Conservation (phyloP, 2,888 invertebrate species). For the Zaprionus bogoriensis region DNA sequence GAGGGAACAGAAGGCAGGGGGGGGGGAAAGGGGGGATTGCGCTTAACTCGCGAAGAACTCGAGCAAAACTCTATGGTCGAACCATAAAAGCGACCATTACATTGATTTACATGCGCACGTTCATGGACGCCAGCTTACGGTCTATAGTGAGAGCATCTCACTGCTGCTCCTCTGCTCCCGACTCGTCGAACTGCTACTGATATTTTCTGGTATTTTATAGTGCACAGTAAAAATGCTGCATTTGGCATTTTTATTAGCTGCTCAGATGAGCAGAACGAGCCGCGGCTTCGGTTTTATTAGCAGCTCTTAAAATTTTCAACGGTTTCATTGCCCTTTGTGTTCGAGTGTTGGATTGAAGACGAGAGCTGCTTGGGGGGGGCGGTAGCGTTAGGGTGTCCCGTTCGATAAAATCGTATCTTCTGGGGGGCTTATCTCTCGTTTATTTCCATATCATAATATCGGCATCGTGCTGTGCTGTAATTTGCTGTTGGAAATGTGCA, state of each 20-base stretch:
- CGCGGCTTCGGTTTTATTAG: slow-evolving; percentile 50
- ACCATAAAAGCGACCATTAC: slow-evolving; percentile 59
- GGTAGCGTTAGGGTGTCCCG: background rate
- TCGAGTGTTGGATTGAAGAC: background rate
- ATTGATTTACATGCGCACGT: slow-evolving; percentile 66
- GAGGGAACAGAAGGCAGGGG: background rate
- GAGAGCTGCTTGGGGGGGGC: background rate
- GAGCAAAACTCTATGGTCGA: slow-evolving; percentile 13
- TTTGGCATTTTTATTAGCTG: slow-evolving; percentile 62
- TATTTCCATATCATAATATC: background rate
- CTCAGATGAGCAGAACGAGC: slow-evolving; percentile 57
- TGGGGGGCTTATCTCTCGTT: background rate
- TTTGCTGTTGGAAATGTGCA: background rate
- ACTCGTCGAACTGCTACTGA: slow-evolving; percentile 5
- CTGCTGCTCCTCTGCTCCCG: background rate
- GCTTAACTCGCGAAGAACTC: background rate
- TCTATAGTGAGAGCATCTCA: slow-evolving; percentile 40
- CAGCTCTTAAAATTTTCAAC: slow-evolving; percentile 51
- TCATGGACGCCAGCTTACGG: slow-evolving; percentile 47
- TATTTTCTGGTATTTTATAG: slow-evolving; percentile 51
- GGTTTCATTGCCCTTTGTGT: slow-evolving; percentile 38
- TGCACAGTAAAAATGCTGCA: slow-evolving; percentile 56
- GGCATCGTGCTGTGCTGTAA: background rate
- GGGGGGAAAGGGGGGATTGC: background rate
- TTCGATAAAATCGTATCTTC: slow-evolving; percentile 18